Conservation (phyloP, 2,888 invertebrate species). For the Cephus spinipes region DNA sequence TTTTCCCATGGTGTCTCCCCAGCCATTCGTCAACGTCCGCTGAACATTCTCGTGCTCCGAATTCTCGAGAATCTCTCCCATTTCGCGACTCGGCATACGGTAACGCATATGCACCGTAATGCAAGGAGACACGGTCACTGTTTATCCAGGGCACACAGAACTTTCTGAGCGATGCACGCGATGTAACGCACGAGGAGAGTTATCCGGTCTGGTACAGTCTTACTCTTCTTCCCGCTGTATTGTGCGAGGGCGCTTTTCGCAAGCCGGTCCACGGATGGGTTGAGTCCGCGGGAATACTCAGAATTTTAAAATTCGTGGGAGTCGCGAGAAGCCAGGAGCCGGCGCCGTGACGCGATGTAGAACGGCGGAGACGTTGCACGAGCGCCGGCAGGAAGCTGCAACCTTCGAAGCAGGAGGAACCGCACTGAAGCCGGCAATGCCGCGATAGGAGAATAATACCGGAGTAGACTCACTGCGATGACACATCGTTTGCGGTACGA, state of each 20-base stretch:
- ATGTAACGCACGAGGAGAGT: not conserved
- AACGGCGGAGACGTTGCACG: constrained; percentile 31
- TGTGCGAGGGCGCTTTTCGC: not conserved
- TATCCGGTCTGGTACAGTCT: not conserved
- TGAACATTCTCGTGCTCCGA: constrained; percentile 22
- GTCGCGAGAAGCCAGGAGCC: constrained; percentile 14
- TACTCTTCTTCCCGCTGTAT: not conserved
- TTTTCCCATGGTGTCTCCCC: constrained; percentile 59
- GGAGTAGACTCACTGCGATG: constrained; percentile 39
- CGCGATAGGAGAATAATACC: constrained; percentile 19
- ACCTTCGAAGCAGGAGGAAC: constrained; percentile 12
- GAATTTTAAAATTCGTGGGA: constrained; percentile 7
- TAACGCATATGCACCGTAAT: not conserved
- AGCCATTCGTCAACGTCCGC: constrained; percentile 41
- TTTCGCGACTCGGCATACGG: not conserved
- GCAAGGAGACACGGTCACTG: not conserved
- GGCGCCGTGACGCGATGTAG: constrained; percentile 12
- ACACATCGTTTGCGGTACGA: constrained; percentile 49
- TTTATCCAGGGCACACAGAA: not conserved
- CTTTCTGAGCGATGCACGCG: not conserved
- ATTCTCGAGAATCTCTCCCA: constrained; percentile 6
- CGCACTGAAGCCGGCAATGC: constrained; percentile 18
- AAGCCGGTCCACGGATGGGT: not conserved
- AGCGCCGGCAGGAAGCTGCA: constrained; percentile 17
- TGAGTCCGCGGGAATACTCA: not conserved